Evolutionary conservation across 2,113 vertebrate species (phyloP).

Genomic region (Platanista minor): DNA sequence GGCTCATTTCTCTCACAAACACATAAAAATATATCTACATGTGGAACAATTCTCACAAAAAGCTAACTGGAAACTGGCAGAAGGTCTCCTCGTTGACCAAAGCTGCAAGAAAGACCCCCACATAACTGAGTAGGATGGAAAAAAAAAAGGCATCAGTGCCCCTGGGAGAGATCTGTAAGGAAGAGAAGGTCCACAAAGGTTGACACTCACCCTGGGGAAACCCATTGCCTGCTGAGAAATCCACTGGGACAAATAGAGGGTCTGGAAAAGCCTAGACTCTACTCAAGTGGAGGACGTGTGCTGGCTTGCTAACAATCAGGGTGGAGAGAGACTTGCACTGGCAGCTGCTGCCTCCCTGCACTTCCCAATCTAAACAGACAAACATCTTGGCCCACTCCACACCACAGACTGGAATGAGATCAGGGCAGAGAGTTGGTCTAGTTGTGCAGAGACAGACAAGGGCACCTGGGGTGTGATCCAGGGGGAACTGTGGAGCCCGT

Average conservation of each 20-base stretch:
- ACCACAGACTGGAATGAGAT: no score
- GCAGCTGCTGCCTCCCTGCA: no score
- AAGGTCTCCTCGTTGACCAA: neutral
- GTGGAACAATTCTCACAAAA: neutral
- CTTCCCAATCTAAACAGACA: no score
- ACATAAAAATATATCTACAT: no score
- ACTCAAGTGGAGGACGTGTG: neutral
- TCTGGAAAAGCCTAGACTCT: neutral
- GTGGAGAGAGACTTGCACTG: no score
- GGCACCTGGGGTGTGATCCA: no score
- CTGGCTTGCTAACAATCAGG: neutral
- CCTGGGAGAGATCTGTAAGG: neutral
- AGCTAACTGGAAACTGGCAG: neutral
- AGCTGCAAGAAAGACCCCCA: neutral
- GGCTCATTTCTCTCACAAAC: no score
- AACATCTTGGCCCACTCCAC: no score
- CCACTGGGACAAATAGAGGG: neutral
- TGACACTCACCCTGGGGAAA: neutral
- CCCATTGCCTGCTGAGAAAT: neutral
- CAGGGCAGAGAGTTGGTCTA: no score
- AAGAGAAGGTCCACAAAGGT: neutral
- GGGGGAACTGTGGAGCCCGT: no score
- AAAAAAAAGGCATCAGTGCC: neutral
- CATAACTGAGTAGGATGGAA: neutral
- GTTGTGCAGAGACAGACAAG: no score